These are phyloP conservation scores for Heliconius eleuchia DNA, from an alignment of 1,140 invertebrate genomes.

Conservation along the genomic window DNA sequence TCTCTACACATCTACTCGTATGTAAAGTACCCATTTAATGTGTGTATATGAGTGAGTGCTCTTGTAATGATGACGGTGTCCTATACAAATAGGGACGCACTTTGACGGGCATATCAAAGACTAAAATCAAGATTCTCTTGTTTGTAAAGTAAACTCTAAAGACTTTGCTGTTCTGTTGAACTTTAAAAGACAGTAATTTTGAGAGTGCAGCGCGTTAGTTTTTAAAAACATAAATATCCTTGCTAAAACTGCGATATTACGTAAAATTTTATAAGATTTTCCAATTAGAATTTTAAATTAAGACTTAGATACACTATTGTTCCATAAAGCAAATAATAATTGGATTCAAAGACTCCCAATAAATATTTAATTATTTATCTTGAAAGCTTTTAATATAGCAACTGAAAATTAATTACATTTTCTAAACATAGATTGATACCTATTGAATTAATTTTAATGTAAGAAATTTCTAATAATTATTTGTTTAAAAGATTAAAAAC, in stretches of 20 bases:
- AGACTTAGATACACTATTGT: background rate
- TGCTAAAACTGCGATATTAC: background rate
- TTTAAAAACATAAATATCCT: background rate
- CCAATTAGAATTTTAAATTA: background rate
- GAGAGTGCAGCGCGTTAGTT: slow-evolving; percentile 5
- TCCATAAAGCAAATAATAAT: slow-evolving; percentile 1
- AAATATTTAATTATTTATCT: background rate
- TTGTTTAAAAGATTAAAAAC: background rate
- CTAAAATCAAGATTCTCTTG: slow-evolving; percentile 16
- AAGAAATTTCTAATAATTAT: background rate
- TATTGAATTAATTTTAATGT: background rate
- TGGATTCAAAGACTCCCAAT: background rate
- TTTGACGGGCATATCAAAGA: slow-evolving; percentile 19
- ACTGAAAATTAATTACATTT: background rate
- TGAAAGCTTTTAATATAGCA: background rate
- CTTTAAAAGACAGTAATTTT: slow-evolving; percentile 14
- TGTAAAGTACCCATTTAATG: background rate
- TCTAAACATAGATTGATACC: background rate
- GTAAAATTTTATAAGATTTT: too few relatives aligned
- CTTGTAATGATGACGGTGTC: slow-evolving; percentile 8
- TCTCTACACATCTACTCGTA: background rate
- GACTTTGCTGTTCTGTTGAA: slow-evolving; percentile 9
- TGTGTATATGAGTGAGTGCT: slow-evolving; percentile 6
- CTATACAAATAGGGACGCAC: slow-evolving; percentile 17
- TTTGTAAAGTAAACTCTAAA: slow-evolving; percentile 18